Conservation (phyloP, 2,113 vertebrate species). For the Tricholaema leucomelas region DNA sequence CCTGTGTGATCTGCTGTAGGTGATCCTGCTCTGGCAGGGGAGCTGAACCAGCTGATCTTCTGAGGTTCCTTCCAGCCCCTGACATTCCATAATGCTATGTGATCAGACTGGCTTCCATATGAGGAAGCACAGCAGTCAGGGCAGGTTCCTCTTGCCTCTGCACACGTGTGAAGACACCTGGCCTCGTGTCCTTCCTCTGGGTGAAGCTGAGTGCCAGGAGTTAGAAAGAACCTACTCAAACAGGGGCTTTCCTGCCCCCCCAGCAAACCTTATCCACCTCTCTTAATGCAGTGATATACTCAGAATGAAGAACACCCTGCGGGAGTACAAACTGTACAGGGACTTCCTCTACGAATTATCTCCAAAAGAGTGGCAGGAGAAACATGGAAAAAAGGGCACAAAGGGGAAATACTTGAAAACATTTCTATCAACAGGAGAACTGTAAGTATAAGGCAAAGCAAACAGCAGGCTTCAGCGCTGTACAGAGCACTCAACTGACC, state of each 20-base stretch:
- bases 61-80: too few relatives aligned
- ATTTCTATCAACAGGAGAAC: neutral
- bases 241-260: neutral
- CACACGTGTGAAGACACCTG: neutral
- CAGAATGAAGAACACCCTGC: constrained; percentile 79
- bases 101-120: neutral
- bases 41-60: too few relatives aligned
- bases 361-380: constrained; percentile 85
- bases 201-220: neutral
- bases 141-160: neutral
- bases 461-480: neutral
- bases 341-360: constrained; percentile 87
- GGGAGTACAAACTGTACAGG: constrained; percentile 83
- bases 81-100: too few relatives aligned
- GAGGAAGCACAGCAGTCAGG: neutral
- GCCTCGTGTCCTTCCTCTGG: neutral
- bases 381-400: constrained; percentile 52
- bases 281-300: constrained; percentile 80
- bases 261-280: neutral
- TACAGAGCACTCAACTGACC: neutral
- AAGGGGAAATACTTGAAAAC: neutral
- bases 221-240: neutral
- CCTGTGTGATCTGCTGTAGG: too few relatives aligned
- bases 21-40: too few relatives aligned
- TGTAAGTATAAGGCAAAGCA: constrained; percentile 38